These are phyloP conservation scores for Pedicia rivosa DNA, from an alignment of 2,888 invertebrate species.

Conservation along the genomic window DNA sequence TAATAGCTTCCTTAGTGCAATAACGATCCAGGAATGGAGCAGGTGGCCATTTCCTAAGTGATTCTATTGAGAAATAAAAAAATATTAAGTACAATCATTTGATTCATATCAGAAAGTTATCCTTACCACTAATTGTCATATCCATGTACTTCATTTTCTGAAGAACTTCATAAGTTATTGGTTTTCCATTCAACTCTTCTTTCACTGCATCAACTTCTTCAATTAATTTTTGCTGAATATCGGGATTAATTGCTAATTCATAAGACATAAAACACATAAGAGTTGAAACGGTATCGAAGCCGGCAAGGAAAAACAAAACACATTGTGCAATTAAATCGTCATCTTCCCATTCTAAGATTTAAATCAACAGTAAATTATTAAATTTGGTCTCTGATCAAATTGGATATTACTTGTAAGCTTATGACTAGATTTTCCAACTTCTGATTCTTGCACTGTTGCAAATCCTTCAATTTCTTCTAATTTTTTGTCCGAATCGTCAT, in stretches of 20 bases:
- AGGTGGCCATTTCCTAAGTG: not conserved
- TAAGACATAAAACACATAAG: conserved; percentile 35
- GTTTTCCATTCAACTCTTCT: conserved; percentile 25
- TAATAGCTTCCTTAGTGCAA: not conserved
- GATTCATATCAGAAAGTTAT: too few species aligned
- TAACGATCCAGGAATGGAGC: not conserved
- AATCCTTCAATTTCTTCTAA: not conserved
- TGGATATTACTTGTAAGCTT: too few species aligned
- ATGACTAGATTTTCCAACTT: too few species aligned
- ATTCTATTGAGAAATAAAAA: not conserved
- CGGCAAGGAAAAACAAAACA: conserved; percentile 38
- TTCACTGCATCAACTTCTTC: conserved; percentile 36
- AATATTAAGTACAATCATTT: too few species aligned
- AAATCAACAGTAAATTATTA: too few species aligned
- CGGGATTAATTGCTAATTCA: conserved; percentile 40
- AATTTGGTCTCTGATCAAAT: too few species aligned
- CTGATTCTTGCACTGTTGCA: not conserved
- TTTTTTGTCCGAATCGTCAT: not conserved
- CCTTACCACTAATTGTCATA: conserved; percentile 18
- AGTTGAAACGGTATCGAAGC: conserved; percentile 34
- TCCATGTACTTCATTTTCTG: conserved; percentile 44
- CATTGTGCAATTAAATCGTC: conserved; percentile 41
- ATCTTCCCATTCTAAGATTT: conserved; percentile 25
- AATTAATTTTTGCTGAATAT: conserved; percentile 36
- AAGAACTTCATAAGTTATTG: conserved; percentile 36